A percentile compares a stretch with the other conserved stretches of the same genome.
Conservation (phyloP, 2,797 vertebrate genomes). For the Odontamblyopus rebecca region DNA sequence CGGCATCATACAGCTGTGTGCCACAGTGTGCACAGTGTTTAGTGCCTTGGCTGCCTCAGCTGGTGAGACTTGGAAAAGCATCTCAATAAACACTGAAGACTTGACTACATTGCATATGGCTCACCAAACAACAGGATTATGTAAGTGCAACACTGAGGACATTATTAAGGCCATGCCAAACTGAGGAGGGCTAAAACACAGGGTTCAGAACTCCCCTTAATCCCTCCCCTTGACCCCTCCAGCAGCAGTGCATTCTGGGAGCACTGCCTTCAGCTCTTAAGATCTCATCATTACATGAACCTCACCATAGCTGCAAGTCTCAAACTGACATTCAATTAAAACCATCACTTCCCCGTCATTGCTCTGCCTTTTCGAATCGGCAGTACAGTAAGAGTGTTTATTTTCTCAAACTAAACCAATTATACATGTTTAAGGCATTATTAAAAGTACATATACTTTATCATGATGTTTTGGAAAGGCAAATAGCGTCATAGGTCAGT, state of each 20-base stretch:
- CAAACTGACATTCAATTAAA: constrained; percentile 70
- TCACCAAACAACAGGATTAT: constrained; percentile 62
- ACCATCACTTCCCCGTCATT: constrained; percentile 54
- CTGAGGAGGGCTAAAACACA: constrained; percentile 27
- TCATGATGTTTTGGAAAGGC: too few relatives aligned
- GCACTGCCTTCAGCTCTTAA: constrained; percentile 56
- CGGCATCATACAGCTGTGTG: neutral
- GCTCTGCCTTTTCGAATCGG: constrained; percentile 36
- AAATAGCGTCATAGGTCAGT: too few relatives aligned
- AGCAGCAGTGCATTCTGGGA: constrained; percentile 48
- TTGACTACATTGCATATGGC: constrained; percentile 20
- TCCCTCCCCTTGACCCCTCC: constrained; percentile 12
- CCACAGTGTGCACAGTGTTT: neutral
- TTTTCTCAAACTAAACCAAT: neutral
- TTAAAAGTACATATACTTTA: too few relatives aligned
- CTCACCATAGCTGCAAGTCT: constrained; percentile 50
- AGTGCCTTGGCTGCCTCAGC: neutral
- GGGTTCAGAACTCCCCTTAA: constrained; percentile 11
- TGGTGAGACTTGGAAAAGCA: neutral
- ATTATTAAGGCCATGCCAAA: constrained; percentile 59
- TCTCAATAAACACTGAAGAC: neutral
- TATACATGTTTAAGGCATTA: too few relatives aligned
- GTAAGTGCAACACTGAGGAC: constrained; percentile 58
- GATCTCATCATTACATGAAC: constrained; percentile 59
- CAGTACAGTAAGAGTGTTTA: neutral